Evolutionary conservation across 2,888 invertebrate genomes (phyloP).

Genomic region (Harpalus rufipes): DNA sequence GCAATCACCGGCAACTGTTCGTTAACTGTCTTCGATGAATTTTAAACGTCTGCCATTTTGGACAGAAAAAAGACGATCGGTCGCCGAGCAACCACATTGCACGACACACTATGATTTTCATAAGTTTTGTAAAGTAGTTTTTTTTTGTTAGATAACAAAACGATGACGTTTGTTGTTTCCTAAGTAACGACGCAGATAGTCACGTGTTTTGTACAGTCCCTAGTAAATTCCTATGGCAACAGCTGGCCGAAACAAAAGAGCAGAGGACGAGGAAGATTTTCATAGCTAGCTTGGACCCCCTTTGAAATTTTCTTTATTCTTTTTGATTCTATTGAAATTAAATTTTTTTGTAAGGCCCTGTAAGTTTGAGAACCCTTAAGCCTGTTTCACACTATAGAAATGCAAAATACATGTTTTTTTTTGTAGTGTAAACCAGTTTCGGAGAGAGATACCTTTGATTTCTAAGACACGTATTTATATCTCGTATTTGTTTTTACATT

Average conservation of each 20-base stretch:
- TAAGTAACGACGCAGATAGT: constrained; percentile 29
- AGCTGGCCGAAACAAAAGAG: constrained; percentile 1
- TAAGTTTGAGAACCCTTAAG: neutral
- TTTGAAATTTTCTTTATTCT: neutral
- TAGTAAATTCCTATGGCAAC: neutral
- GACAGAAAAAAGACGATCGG: constrained; percentile 2
- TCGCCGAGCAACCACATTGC: neutral
- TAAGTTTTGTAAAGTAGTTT: neutral
- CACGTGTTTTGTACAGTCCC: constrained; percentile 34
- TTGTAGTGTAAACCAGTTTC: neutral
- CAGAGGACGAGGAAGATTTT: neutral
- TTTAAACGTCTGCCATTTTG: constrained; percentile 19
- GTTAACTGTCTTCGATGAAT: constrained; percentile 5
- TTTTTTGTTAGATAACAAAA: constrained; percentile 36
- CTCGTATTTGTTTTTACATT: no score
- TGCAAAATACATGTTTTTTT: neutral
- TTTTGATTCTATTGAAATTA: neutral
- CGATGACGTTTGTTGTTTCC: constrained; percentile 46
- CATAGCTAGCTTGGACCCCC: neutral
- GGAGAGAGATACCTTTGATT: neutral
- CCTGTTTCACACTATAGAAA: neutral
- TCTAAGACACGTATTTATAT: neutral
- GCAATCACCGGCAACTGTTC: constrained; percentile 11
- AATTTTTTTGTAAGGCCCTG: neutral
- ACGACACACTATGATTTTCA: neutral